Conservation (phyloP, 2,888 invertebrate species). For the Lymantria monacha region DNA sequence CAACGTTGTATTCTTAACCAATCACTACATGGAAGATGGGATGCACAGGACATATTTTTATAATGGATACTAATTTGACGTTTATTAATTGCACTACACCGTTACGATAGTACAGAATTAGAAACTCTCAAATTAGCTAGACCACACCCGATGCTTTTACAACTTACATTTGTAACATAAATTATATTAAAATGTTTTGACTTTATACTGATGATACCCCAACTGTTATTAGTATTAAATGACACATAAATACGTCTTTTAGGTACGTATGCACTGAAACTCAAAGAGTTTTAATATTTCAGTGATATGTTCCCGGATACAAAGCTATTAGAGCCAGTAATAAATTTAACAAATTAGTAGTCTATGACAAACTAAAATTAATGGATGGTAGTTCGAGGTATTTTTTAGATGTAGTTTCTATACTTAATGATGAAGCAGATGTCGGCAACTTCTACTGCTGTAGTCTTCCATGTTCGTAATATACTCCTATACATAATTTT, state of each 20-base stretch:
- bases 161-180: constrained; percentile 31
- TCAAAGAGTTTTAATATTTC: constrained; percentile 58
- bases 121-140: constrained; percentile 36
- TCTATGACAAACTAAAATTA: constrained; percentile 79
- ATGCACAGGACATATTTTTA: neutral
- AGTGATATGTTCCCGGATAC: constrained; percentile 72
- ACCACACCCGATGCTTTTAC: constrained; percentile 51
- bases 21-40: too few relatives aligned
- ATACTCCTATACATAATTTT: too few relatives aligned
- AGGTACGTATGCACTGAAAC: constrained; percentile 40
- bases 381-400: constrained; percentile 55
- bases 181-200: constrained; percentile 60
- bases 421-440: constrained; percentile 70
- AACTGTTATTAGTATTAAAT: constrained; percentile 65
- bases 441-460: too few relatives aligned
- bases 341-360: constrained; percentile 79
- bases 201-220: constrained; percentile 59
- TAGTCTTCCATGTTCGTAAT: too few relatives aligned
- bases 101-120: constrained; percentile 19
- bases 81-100: constrained; percentile 16
- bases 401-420: constrained; percentile 55
- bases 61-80: constrained; percentile 6
- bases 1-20: too few relatives aligned
- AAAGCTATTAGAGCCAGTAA: constrained; percentile 66
- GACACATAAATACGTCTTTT: constrained; percentile 72